phyloP scores from a whole-genome alignment of 2,113 vertebrate genomes.

The Hemibagrus wyckioides region DNA sequence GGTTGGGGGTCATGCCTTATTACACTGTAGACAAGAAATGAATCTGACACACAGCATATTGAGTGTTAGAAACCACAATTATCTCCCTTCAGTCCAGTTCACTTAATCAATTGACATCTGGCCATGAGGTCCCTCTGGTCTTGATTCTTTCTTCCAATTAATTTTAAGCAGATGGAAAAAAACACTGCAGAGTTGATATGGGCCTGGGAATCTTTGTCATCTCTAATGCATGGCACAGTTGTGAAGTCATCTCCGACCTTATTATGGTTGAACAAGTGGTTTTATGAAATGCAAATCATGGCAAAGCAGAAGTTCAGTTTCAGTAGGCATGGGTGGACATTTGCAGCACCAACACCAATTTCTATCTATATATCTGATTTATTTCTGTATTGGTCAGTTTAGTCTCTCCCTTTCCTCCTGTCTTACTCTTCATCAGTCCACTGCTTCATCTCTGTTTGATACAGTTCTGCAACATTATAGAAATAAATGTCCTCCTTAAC shows the following conservation, averaged over 20 bases:
- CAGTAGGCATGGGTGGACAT: too few species aligned
- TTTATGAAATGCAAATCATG: background rate
- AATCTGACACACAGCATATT: slow-evolving; percentile 5
- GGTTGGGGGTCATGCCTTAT: background rate
- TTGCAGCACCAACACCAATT: background rate
- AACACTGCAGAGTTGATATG: slow-evolving; percentile 3
- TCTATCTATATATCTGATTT: background rate
- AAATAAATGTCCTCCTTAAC: background rate
- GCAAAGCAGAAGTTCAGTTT: background rate
- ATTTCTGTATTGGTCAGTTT: background rate
- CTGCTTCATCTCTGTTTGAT: background rate
- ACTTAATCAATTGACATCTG: slow-evolving; percentile 27
- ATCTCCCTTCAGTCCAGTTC: background rate
- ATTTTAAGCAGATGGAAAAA: background rate
- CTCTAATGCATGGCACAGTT: background rate
- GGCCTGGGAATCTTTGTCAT: background rate
- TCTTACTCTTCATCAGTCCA: background rate
- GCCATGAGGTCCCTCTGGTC: slow-evolving; percentile 16
- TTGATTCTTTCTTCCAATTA: slow-evolving; percentile 19
- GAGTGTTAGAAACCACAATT: slow-evolving; percentile 18
- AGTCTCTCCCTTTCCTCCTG: background rate
- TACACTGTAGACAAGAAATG: slow-evolving; percentile 2
- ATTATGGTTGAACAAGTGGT: background rate
- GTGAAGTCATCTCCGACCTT: too few species aligned
- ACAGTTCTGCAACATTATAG: background rate